Percentiles rank a stretch among this genome's conserved stretches.
These are phyloP conservation scores for Nomada hirtipes DNA, from an alignment of 2,888 invertebrate genomes.

Conservation along the genomic window DNA sequence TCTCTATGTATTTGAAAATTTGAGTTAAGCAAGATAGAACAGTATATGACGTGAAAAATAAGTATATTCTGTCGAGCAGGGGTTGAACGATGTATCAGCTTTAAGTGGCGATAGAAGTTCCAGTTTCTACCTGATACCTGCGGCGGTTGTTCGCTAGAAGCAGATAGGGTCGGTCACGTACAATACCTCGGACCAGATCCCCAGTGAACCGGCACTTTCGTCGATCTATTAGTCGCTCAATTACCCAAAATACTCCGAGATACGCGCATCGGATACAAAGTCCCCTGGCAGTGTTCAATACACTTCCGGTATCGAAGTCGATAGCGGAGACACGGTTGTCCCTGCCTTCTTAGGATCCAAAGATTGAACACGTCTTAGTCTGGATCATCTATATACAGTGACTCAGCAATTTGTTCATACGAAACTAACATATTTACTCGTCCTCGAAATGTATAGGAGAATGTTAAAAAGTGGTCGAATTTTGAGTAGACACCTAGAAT, in stretches of 20 bases:
- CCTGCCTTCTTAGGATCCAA: neutral
- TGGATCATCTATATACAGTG: no score
- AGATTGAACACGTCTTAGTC: neutral
- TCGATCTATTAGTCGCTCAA: slow-evolving; percentile 73
- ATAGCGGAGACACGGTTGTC: slow-evolving; percentile 3
- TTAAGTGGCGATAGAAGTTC: slow-evolving; percentile 59
- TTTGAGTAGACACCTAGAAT: no score
- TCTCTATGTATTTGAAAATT: neutral
- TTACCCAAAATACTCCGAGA: slow-evolving; percentile 67
- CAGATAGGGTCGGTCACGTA: slow-evolving; percentile 60
- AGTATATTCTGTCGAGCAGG: neutral
- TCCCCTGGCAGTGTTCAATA: slow-evolving; percentile 40
- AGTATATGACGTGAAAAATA: neutral
- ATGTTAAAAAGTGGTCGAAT: no score
- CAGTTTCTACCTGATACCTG: slow-evolving; percentile 54
- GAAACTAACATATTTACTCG: neutral
- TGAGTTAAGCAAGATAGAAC: no score
- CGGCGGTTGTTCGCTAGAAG: slow-evolving; percentile 40
- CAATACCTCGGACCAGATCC: slow-evolving; percentile 57
- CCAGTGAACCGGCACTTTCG: slow-evolving; percentile 56
- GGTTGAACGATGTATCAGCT: slow-evolving; percentile 52
- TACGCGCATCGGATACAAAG: slow-evolving; percentile 53
- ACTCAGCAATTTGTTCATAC: no score
- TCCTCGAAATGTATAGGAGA: no score
- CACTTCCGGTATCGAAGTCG: slow-evolving; percentile 28